Evolutionary conservation across 2,888 invertebrate species (phyloP).

Genomic region (Tiphia femorata): DNA sequence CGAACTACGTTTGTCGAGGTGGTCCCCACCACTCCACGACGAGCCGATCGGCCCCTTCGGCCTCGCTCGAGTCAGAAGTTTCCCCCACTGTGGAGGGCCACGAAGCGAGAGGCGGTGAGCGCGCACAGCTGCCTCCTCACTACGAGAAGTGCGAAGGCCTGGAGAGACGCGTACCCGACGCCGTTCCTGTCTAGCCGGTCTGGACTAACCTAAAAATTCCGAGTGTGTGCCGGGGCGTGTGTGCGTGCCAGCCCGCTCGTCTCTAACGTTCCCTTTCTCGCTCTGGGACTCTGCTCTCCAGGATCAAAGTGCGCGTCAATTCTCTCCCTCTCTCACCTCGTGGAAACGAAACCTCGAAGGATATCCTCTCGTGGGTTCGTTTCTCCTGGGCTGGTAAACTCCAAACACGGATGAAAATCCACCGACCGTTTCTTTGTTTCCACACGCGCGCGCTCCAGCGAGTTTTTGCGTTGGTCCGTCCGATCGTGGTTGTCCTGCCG

Average conservation of each 20-base stretch:
- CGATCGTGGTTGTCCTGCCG: neutral
- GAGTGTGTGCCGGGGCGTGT: neutral
- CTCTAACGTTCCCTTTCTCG: neutral
- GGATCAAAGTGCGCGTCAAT: neutral
- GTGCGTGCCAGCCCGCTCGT: neutral
- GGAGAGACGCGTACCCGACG: conserved; percentile 45
- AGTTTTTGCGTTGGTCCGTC: neutral
- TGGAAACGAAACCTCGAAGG: neutral
- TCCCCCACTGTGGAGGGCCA: too few species aligned
- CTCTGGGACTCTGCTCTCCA: neutral
- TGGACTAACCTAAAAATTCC: neutral
- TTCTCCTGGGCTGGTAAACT: too few species aligned
- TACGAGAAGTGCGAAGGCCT: conserved; percentile 35
- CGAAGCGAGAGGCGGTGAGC: conserved; percentile 23
- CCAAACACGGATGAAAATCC: too few species aligned
- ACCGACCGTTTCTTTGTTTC: too few species aligned
- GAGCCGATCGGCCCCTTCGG: conserved; percentile 1
- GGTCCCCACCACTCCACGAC: conserved; percentile 7
- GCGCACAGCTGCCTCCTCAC: conserved; percentile 48
- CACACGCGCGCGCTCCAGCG: neutral
- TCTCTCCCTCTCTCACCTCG: too few species aligned
- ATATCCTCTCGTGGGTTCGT: neutral
- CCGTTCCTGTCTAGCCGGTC: conserved; percentile 29
- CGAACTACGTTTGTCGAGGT: conserved; percentile 1
- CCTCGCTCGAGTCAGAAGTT: conserved; percentile 20